Conservation (phyloP, 2,797 vertebrate species). For the Lithobates pipiens region DNA sequence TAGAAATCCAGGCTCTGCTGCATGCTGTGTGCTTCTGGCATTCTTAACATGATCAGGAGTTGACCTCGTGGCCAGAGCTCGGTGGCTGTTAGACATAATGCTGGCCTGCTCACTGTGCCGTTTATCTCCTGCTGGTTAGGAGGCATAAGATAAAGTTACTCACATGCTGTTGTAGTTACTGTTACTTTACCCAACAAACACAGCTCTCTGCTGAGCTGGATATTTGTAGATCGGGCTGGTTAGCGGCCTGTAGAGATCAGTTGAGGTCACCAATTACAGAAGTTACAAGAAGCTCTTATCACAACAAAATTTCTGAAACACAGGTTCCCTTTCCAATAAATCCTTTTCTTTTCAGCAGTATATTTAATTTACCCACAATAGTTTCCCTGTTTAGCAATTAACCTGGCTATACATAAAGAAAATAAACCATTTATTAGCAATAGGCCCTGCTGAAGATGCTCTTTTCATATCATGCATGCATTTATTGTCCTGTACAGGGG, state of each 20-base stretch:
- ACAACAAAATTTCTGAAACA: not conserved
- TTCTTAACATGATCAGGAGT: slow-evolving; percentile 28
- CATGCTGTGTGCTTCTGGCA: slow-evolving; percentile 14
- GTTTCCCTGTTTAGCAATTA: too few species aligned
- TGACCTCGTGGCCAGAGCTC: not conserved
- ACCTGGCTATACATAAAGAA: too few species aligned
- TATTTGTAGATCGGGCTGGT: not conserved
- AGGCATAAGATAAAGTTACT: slow-evolving; percentile 13
- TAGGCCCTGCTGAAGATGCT: too few species aligned
- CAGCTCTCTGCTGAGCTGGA: not conserved
- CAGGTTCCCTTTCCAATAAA: too few species aligned
- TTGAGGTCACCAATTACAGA: not conserved
- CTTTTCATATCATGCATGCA: too few species aligned
- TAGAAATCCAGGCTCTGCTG: slow-evolving; percentile 1
- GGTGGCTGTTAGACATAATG: slow-evolving; percentile 4
- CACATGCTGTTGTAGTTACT: slow-evolving; percentile 12
- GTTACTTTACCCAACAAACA: not conserved
- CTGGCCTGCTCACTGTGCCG: not conserved
- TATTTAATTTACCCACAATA: too few species aligned
- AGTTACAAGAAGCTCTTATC: not conserved
- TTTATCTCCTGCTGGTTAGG: slow-evolving; percentile 18
- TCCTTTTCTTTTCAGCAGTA: too few species aligned
- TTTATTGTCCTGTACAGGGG: too few species aligned
- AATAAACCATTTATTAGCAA: too few species aligned
- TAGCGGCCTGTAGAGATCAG: slow-evolving; percentile 7